Base-by-base conservation (phyloP, 2,888 invertebrate genomes). In the Ophioninae sp. region DNA sequence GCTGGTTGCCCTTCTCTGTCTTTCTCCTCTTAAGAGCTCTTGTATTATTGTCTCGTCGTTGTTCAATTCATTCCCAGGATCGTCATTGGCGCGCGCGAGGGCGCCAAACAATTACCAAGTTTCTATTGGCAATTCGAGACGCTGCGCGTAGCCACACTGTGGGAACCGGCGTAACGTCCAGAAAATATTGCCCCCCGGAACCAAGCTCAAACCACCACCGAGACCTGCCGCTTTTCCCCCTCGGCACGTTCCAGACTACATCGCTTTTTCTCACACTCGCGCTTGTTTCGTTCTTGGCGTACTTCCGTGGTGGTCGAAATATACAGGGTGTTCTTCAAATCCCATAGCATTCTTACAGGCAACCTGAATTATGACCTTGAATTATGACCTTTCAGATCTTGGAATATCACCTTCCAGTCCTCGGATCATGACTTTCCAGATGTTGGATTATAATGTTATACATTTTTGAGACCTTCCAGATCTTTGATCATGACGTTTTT, bases 71-170 rank as follows among this genome's bases (percentile, higher is more conserved):
- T 39, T 69, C 51, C 56, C 74, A 68, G 61, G 61, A 74, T 65
- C 76, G 65, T 58, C 79, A 82, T 71, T 73, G 73, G 79, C 76
- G 79, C 76, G 79, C 68, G 73, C 77, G 65, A 78, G 82, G 79
- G 87, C 82, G 86, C 84, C 86, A 88, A 88, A 89, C 88, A 89
- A 88, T 89, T 89, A 89, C 89, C 85, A 89, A 88, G 88, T 88
- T 89, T 89, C 87, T 88, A 88, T 88, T 88, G 88, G 87, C 88
- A 88, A 89, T 89, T 85, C 87, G 86, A 88, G 88, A 87, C 87
- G 86, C 68, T 69, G 65, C 79, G 75, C 82, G 78, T 13, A 51
- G 10, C 10, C 64, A 71, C 64, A 64, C 85, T 79, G 81, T 76
- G 78, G 82, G 84, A 79, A 84, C 73, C 61, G 61, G 69, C 65